Conservation (phyloP, 2,888 invertebrate genomes). For the Andrena fulva region DNA sequence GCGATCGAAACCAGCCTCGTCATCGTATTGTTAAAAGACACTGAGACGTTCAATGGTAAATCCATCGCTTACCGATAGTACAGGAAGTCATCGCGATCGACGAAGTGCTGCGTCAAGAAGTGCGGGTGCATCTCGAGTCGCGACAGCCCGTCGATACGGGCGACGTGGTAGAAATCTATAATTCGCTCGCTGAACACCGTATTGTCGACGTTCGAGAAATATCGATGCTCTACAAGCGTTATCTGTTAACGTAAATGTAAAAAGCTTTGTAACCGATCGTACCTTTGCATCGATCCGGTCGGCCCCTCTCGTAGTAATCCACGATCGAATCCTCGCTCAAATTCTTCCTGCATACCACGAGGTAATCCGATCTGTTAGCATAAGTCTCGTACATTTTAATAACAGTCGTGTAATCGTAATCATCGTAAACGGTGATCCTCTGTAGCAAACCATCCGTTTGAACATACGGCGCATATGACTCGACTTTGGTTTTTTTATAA, state of each 20-base stretch:
- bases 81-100: conserved; percentile 86
- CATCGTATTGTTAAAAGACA: background rate
- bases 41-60: background rate
- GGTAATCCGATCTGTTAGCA: conserved; percentile 88
- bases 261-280: background rate
- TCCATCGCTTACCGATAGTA: conserved; percentile 73
- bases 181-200: conserved; percentile 81
- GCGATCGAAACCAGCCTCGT: conserved; percentile 28
- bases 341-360: conserved; percentile 86
- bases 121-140: conserved; percentile 86
- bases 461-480: conserved; percentile 92
- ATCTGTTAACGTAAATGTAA: background rate
- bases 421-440: conserved; percentile 87
- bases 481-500: conserved; percentile 91
- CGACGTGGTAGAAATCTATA: conserved; percentile 86
- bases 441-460: conserved; percentile 90
- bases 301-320: conserved; percentile 89
- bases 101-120: conserved; percentile 87
- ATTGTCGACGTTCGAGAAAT: conserved; percentile 74
- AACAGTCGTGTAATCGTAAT: conserved; percentile 86
- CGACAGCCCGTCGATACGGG: conserved; percentile 90
- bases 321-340: conserved; percentile 79
- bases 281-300: conserved; percentile 90
- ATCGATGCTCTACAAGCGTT: conserved; percentile 83
- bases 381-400: conserved; percentile 78